Conservation (phyloP, 2,113 vertebrate species). For the Eptesicus fuscus region DNA sequence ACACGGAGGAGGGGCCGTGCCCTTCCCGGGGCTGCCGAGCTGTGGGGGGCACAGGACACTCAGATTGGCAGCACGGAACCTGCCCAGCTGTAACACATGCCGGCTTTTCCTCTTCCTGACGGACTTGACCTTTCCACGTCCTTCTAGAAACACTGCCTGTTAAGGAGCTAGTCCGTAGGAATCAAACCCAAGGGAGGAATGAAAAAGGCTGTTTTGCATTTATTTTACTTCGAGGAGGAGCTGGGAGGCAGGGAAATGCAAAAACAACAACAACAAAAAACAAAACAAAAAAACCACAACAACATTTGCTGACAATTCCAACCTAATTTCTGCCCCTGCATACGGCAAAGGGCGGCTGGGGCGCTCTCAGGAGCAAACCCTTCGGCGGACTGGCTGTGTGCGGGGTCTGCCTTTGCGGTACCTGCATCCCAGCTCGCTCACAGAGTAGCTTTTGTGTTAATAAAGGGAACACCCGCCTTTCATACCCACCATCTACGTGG, state of each 20-base stretch:
- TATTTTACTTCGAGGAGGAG: constrained; percentile 30
- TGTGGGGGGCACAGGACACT: not conserved
- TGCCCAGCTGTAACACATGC: not conserved
- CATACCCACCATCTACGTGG: rapidly evolving
- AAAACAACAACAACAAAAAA: not conserved
- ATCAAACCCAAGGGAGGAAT: not conserved
- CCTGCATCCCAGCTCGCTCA: not conserved
- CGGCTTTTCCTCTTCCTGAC: not conserved
- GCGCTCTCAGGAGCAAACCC: not conserved
- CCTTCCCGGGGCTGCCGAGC: not conserved
- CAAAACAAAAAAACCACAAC: too few relatives aligned
- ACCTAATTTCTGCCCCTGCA: not conserved
- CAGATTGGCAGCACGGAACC: not conserved
- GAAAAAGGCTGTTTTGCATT: not conserved
- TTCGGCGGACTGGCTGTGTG: not conserved
- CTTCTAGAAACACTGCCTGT: not conserved
- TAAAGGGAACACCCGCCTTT: not conserved
- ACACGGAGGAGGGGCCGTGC: not conserved
- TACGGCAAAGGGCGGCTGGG: not conserved
- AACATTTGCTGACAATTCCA: not conserved
- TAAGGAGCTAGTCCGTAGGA: not conserved
- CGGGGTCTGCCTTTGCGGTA: not conserved
- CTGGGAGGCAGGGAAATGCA: not conserved
- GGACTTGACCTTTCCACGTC: not conserved
- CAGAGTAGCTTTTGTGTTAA: not conserved